Evolutionary conservation across 2,797 vertebrate genomes (phyloP).

Genomic region (Emys orbicularis): DNA sequence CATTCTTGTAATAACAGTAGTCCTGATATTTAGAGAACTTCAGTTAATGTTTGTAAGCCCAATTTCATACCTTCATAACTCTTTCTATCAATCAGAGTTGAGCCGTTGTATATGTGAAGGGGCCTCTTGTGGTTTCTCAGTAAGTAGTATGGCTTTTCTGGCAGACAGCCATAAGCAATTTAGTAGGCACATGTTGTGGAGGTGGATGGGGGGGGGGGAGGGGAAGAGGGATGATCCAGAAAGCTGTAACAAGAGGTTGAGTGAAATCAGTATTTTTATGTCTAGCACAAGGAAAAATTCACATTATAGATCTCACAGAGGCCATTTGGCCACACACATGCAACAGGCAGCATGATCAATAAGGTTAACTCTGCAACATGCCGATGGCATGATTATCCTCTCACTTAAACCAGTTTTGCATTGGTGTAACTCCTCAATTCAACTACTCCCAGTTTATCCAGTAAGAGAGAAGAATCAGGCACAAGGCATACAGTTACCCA

Average conservation of each 20-base stretch:
- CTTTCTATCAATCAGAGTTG: conserved; percentile 70
- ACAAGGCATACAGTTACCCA: rapidly evolving
- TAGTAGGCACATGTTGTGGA: conserved; percentile 49
- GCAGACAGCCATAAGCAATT: conserved; percentile 65
- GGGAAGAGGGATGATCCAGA: conserved; percentile 33
- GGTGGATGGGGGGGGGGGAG: conserved; percentile 12
- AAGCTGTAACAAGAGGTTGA: conserved; percentile 40
- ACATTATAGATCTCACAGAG: background rate
- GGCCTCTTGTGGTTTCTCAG: conserved; percentile 73
- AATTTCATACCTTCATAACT: conserved; percentile 67
- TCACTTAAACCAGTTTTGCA: background rate
- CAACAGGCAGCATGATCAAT: background rate
- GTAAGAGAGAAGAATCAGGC: background rate
- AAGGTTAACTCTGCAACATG: background rate
- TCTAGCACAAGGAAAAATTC: background rate
- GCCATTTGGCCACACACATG: background rate
- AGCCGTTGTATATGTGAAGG: conserved; percentile 64
- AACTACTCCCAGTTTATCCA: background rate
- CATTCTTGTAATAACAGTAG: conserved; percentile 59
- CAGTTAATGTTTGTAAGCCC: conserved; percentile 60
- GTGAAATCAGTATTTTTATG: conserved; percentile 28
- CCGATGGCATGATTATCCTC: background rate
- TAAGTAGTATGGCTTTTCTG: conserved; percentile 71
- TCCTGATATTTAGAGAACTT: conserved; percentile 52
- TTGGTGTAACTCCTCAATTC: background rate